phyloP scores from a whole-genome alignment of 2,888 invertebrate genomes.

The Podabrus alpinus region DNA sequence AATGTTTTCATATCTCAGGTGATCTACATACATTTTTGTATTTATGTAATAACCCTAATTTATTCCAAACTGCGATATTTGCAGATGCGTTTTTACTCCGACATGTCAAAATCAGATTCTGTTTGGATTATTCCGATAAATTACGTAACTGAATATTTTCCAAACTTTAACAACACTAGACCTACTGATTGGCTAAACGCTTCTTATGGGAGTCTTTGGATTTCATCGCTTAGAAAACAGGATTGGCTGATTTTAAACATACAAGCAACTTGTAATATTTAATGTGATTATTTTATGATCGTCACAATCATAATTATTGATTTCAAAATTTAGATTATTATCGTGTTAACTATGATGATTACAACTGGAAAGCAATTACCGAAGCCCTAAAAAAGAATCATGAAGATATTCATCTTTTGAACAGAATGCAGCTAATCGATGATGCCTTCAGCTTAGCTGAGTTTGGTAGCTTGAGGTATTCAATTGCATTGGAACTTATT shows the following conservation, averaged over 20 bases:
- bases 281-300: neutral
- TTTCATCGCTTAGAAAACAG: neutral
- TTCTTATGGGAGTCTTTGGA: neutral
- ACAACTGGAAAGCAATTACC: slow-evolving; percentile 56
- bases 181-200: neutral
- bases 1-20: neutral
- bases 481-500: slow-evolving; percentile 61
- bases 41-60: too few relatives aligned
- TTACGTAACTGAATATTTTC: neutral
- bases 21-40: neutral
- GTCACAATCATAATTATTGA: neutral
- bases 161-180: neutral
- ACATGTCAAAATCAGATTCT: neutral
- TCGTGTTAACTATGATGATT: slow-evolving; percentile 52
- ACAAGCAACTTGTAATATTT: slow-evolving; percentile 12
- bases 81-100: neutral
- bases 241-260: slow-evolving; percentile 49
- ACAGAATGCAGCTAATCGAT: slow-evolving; percentile 61
- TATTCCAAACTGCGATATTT: neutral
- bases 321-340: slow-evolving; percentile 44
- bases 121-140: neutral
- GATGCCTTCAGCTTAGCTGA: slow-evolving; percentile 59
- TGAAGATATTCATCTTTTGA: slow-evolving; percentile 59
- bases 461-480: slow-evolving; percentile 61
- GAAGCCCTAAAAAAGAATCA: slow-evolving; percentile 51